Evolutionary conservation across 1,140 invertebrate species (phyloP).

Genomic region (Drosophila melanica): DNA sequence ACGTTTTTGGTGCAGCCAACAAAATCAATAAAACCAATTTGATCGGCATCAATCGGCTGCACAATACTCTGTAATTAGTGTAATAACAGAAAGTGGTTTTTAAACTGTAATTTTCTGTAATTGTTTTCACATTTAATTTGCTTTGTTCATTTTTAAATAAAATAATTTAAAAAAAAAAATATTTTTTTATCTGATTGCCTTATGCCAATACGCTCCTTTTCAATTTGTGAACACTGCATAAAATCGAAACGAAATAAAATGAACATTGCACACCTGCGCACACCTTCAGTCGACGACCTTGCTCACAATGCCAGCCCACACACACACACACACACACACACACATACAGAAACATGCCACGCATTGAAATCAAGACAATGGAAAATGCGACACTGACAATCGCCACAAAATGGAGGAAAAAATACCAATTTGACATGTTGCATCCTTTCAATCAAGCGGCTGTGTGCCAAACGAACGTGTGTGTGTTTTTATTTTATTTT

Average conservation of each 20-base stretch:
- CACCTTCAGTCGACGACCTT: constrained; percentile 65
- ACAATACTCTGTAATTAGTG: no score
- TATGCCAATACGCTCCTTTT: no score
- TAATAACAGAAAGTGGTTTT: no score
- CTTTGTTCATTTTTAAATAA: no score
- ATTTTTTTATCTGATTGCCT: background rate
- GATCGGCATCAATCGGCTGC: no score
- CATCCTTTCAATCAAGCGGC: constrained; percentile 35
- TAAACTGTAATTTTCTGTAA: no score
- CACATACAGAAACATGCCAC: constrained; percentile 7
- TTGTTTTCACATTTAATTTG: no score
- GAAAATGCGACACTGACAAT: constrained; percentile 14
- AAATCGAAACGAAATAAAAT: constrained; percentile 35
- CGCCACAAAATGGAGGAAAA: constrained; percentile 12
- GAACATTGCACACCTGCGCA: constrained; percentile 39
- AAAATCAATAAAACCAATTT: constrained; percentile 27
- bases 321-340: constrained; percentile 4
- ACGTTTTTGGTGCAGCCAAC: constrained; percentile 8
- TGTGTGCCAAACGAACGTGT: background rate
- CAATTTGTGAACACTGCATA: background rate
- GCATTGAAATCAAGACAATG: constrained; percentile 24
- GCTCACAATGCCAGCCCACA: constrained; percentile 43
- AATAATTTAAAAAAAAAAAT: no score
- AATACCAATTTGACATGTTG: constrained; percentile 36
- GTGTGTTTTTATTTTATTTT: constrained; percentile 1